phyloP scores from a whole-genome alignment of 2,888 invertebrate genomes.

The Campoplex nolae region DNA sequence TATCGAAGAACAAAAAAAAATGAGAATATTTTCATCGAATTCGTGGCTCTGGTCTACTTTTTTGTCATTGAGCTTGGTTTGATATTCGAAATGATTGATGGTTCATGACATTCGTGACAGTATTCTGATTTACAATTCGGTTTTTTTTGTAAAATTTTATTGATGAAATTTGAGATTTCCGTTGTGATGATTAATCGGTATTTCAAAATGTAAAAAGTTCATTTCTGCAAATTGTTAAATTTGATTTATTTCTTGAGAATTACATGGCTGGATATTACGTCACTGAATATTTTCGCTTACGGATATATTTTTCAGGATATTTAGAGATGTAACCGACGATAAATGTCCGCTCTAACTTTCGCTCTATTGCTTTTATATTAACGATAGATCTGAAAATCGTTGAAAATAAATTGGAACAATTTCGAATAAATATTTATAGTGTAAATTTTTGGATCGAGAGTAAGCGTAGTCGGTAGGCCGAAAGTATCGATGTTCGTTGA shows the following conservation, averaged over 20 bases:
- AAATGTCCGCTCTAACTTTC: conserved; percentile 8
- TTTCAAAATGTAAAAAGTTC: background rate
- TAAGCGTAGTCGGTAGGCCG: background rate
- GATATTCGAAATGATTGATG: background rate
- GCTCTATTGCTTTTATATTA: conserved; percentile 27
- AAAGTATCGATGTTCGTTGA: conserved; percentile 10
- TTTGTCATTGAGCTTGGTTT: background rate
- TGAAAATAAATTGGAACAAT: conserved; percentile 48
- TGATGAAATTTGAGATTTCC: background rate
- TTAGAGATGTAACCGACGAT: background rate
- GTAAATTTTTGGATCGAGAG: background rate
- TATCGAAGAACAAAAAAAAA: background rate
- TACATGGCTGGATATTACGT: background rate
- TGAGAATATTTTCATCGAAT: background rate
- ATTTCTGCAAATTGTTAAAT: background rate
- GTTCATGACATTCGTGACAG: background rate
- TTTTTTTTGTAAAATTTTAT: background rate
- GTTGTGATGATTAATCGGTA: background rate
- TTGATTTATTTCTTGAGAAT: background rate
- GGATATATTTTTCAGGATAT: background rate
- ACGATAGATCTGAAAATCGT: conserved; percentile 60
- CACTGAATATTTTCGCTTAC: background rate
- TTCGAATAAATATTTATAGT: conserved; percentile 37
- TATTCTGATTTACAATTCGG: background rate
- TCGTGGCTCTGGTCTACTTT: background rate